Conservation (phyloP, 2,797 vertebrate genomes). For the Pseudopleuronectes americanus region DNA sequence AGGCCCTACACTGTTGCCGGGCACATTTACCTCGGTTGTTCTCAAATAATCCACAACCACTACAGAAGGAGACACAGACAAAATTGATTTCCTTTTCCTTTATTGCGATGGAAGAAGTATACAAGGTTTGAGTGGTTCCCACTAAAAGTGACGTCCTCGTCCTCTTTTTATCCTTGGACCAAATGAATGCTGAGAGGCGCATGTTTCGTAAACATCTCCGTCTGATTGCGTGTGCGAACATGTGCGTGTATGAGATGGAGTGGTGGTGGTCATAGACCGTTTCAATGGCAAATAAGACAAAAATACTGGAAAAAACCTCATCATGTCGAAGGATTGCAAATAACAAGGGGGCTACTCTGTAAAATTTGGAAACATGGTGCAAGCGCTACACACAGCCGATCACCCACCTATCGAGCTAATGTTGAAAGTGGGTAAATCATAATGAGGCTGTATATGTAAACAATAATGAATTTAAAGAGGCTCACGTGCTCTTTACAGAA, state of each 20-base stretch:
- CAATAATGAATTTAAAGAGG: constrained; percentile 48
- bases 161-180: constrained; percentile 65
- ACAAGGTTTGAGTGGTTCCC: constrained; percentile 62
- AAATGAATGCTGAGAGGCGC: constrained; percentile 47
- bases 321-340: constrained; percentile 3
- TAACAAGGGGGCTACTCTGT: not conserved
- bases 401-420: constrained; percentile 16
- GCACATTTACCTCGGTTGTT: constrained; percentile 69
- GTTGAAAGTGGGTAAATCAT: constrained; percentile 34
- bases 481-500: constrained; percentile 47
- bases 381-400: constrained; percentile 2
- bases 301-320: constrained; percentile 24
- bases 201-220: constrained; percentile 48
- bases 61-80: constrained; percentile 49
- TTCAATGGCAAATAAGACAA: constrained; percentile 28
- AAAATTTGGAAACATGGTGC: constrained; percentile 16
- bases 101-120: constrained; percentile 53
- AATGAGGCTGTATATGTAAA: constrained; percentile 18
- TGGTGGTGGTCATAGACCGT: constrained; percentile 2
- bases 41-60: constrained; percentile 43
- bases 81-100: constrained; percentile 70
- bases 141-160: constrained; percentile 54
- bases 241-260: constrained; percentile 1
- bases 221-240: not conserved
- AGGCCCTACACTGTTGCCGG: constrained; percentile 35